These are phyloP conservation scores for Melipona quadrifasciata DNA, from an alignment of 1,140 invertebrate genomes.

Conservation along the genomic window DNA sequence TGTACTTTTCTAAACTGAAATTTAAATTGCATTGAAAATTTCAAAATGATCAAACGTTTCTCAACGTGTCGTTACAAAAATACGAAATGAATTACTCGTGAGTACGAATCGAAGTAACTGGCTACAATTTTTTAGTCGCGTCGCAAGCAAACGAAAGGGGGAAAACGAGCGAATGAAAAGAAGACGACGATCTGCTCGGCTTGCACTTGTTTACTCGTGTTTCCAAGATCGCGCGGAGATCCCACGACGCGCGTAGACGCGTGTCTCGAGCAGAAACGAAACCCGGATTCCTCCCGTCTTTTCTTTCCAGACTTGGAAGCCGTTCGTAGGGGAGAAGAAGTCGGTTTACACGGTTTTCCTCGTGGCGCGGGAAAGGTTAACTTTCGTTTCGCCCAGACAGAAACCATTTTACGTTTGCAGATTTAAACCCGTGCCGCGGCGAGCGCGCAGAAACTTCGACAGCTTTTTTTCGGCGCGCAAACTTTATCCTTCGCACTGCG, in stretches of 20 bases:
- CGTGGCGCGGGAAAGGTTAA: not conserved
- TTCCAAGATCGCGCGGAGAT: no score
- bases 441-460: constrained; percentile 1
- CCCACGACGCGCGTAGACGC: not conserved
- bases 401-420: constrained; percentile 48
- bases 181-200: not conserved
- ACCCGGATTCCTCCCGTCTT: constrained; percentile 11
- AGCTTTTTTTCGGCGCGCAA: constrained; percentile 22
- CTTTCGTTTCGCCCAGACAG: constrained; percentile 7
- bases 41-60: no score
- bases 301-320: not conserved
- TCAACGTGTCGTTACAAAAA: no score
- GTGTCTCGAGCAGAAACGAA: not conserved
- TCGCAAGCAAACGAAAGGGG: no score
- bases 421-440: not conserved
- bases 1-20: no score
- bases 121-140: no score
- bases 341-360: constrained; percentile 11
- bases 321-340: constrained; percentile 10
- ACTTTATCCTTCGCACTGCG: constrained; percentile 29
- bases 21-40: no score
- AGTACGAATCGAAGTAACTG: no score
- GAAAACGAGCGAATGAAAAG: no score
- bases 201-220: not conserved
- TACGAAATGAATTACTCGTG: no score